Conservation (phyloP, 1,140 invertebrate species). For the Heliothis virescens region DNA sequence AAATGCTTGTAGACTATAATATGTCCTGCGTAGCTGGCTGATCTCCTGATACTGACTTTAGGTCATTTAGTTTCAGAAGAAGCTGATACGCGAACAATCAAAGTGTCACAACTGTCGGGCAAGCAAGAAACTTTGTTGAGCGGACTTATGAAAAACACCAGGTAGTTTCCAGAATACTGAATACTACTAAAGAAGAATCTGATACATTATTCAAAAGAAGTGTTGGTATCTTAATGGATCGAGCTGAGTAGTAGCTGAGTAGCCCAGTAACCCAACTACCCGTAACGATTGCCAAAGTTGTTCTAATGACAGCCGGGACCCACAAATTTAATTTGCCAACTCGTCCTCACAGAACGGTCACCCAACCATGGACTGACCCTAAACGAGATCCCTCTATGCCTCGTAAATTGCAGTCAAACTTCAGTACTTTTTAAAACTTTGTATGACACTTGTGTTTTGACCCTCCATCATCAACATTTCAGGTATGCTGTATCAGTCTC, state of each 20-base stretch:
- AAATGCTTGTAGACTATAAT: no score
- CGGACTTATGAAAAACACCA: conserved; percentile 77
- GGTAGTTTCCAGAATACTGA: conserved; percentile 56
- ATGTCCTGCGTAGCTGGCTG: no score
- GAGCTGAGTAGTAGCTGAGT: no score
- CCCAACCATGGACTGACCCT: no score
- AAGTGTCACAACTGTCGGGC: conserved; percentile 71
- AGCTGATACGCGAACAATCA: conserved; percentile 69
- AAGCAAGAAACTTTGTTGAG: conserved; percentile 76
- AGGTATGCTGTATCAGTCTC: conserved; percentile 90
- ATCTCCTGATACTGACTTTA: no score
- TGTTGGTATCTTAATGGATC: no score
- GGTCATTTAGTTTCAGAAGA: conserved; percentile 67
- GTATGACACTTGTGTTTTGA: no score
- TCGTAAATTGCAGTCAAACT: no score
- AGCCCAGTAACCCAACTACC: not conserved
- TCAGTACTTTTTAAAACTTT: no score
- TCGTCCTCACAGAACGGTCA: not conserved
- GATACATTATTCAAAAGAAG: no score
- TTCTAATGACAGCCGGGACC: not conserved
- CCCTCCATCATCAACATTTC: conserved; percentile 55
- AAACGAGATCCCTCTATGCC: no score
- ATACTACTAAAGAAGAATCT: not conserved
- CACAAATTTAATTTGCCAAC: no score
- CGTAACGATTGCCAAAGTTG: not conserved